Base-by-base conservation (phyloP, 2,797 vertebrate species). In the Scomberomorus guttatus region DNA sequence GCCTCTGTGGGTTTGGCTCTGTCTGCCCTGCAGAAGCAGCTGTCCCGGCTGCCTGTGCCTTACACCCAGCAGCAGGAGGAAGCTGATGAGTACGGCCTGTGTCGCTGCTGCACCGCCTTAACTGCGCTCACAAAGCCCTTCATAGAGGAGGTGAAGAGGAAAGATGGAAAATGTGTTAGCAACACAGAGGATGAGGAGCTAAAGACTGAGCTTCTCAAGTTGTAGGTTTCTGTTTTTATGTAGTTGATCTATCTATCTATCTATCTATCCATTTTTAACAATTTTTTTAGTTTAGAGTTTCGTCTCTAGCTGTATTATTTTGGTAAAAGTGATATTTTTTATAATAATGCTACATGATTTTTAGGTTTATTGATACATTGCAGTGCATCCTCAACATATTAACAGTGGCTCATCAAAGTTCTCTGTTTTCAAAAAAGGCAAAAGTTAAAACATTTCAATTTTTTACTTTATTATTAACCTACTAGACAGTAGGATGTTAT, bases 31-130 rank as follows among this genome's bases (percentile, higher is more conserved):
- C 96, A 97, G 87, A 94, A 91, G 89, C 97, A 97, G 87, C 65
- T 98, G 15, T 93, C 95, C 63, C 88, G 93, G 46, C 94, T 99
- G 79, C 98, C 98, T 3, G 96, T 99, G 59, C 97, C 98, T 27
- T 97, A 96, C 72, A 96, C 94, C 22, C 81, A 86, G 81, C 94
- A 97, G 90, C 97, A 97, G 90, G 96, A 96, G 79, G 88, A 92
- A 81, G 95, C 94, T 44, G 98, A 99, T 48, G 90, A 91, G 56
- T 88, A 95, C 11, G 95, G 95, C 9, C 93, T 99, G 80, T 96
- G 96, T 82, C 95, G 87, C 9, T 97, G 97, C 91, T 98, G 96
- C 85, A 71, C 67, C 9, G 95, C 96, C 59, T 79, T 99, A 84
- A 87, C 93, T 58, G 79, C 82, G n/a, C 97, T 98, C 57, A 89